phyloP scores from a whole-genome alignment of 1,140 invertebrate genomes.

The Ceratitis capitata region DNA sequence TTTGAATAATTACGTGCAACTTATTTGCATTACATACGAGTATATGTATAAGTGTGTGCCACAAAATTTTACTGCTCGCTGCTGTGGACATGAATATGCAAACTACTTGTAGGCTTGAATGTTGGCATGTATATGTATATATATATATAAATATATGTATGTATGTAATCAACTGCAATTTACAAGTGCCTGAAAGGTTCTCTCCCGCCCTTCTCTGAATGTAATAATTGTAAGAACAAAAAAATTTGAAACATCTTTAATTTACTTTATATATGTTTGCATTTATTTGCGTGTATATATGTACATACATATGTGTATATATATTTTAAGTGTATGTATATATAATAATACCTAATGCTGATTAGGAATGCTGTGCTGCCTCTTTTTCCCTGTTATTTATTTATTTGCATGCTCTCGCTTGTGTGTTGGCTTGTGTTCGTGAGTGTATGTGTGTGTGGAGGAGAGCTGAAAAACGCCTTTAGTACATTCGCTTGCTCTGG shows the following conservation, averaged over 20 bases:
- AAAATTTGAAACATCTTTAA: too few species aligned
- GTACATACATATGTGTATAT: too few species aligned
- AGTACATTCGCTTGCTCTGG: neutral
- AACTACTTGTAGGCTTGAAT: neutral
- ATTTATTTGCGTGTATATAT: neutral
- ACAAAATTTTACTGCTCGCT: neutral
- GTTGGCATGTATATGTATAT: neutral
- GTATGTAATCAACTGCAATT: neutral
- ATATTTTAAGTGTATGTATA: too few species aligned
- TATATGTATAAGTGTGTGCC: neutral
- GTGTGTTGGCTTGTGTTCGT: neutral
- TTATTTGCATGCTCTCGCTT: too few species aligned
- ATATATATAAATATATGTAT: neutral
- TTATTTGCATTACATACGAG: neutral
- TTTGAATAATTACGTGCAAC: conserved; percentile 63
- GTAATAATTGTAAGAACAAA: too few species aligned
- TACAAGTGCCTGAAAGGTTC: neutral
- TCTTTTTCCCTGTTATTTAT: too few species aligned
- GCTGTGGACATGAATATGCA: neutral
- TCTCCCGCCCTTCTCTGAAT: too few species aligned
- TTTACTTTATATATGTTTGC: too few species aligned
- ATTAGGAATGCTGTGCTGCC: too few species aligned
- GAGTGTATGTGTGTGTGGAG: neutral
- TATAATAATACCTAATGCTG: too few species aligned
- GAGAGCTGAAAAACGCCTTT: neutral